phyloP scores from a whole-genome alignment of 2,113 vertebrate species.

The Galeopterus variegatus region DNA sequence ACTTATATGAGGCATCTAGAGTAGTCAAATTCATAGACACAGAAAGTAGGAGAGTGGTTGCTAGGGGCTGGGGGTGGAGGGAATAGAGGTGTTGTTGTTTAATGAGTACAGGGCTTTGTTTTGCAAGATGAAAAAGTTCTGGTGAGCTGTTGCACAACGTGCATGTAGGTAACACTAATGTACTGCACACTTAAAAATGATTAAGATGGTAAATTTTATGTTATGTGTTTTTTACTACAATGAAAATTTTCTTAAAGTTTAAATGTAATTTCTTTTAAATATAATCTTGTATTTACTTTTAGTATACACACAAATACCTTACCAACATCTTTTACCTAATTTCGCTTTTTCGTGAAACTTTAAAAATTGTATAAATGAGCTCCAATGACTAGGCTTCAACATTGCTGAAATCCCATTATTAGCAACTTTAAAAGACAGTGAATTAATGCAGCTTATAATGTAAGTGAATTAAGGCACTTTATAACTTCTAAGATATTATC shows the following conservation, averaged over 20 bases:
- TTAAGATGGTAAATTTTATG: neutral
- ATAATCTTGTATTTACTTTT: neutral
- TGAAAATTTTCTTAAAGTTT: neutral
- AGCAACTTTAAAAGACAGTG: neutral
- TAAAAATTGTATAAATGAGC: neutral
- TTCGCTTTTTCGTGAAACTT: conserved; percentile 3
- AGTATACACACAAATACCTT: neutral
- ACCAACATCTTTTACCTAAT: neutral
- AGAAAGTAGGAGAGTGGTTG: neutral
- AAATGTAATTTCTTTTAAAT: neutral
- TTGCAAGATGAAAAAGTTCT: neutral
- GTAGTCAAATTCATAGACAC: neutral
- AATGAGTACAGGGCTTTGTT: neutral
- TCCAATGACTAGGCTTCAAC: neutral
- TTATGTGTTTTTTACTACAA: neutral
- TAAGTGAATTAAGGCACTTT: neutral
- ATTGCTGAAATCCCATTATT: neutral
- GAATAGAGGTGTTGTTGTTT: neutral
- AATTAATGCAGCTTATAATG: neutral
- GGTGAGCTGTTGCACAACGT: neutral
- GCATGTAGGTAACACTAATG: neutral
- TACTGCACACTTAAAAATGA: neutral
- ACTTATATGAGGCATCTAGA: neutral
- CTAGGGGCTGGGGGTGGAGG: accelerated
- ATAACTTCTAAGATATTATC: neutral